Percentiles rank a stretch among this genome's conserved stretches.
These are phyloP conservation scores for Drosophila oshimai DNA, from an alignment of 1,140 invertebrate species.

Conservation along the genomic window DNA sequence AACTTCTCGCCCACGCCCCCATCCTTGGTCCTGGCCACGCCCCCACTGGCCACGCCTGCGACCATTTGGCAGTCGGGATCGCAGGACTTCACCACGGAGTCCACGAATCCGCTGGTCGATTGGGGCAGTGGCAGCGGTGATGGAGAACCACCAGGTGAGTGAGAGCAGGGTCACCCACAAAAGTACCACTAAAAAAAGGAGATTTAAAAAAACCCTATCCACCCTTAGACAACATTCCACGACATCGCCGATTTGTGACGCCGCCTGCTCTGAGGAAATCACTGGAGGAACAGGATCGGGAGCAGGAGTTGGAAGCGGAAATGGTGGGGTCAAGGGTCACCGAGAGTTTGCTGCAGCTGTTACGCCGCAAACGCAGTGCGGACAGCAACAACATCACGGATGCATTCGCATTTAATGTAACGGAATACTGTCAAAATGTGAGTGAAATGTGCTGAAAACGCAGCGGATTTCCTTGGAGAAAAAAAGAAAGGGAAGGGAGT, in stretches of 20 bases:
- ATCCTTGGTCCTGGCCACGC: neutral
- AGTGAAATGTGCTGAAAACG: constrained; percentile 15
- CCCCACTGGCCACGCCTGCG: constrained; percentile 12
- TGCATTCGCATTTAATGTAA: constrained; percentile 67
- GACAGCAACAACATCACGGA: constrained; percentile 19
- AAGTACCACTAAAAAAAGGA: neutral
- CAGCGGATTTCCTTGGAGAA: neutral
- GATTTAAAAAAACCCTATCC: neutral
- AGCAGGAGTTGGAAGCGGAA: neutral
- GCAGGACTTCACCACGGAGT: neutral
- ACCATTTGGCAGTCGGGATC: constrained; percentile 29
- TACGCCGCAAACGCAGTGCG: constrained; percentile 41
- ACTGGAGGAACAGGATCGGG: constrained; percentile 10
- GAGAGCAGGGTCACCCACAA: neutral
- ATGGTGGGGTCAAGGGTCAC: constrained; percentile 16
- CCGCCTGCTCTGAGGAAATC: constrained; percentile 38
- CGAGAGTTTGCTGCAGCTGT: constrained; percentile 50
- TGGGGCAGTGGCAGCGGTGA: constrained; percentile 53
- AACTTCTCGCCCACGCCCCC: constrained; percentile 57
- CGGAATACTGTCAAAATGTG: constrained; percentile 74
- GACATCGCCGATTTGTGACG: constrained; percentile 38
- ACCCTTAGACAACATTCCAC: constrained; percentile 63
- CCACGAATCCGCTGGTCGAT: constrained; percentile 8
- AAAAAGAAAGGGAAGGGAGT: neutral
- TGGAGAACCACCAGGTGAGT: constrained; percentile 55